A percentile compares a stretch with the other conserved stretches of the same genome.
Evolutionary conservation across 2,888 invertebrate species (phyloP).

Genomic region (Spisula subtruncata): DNA sequence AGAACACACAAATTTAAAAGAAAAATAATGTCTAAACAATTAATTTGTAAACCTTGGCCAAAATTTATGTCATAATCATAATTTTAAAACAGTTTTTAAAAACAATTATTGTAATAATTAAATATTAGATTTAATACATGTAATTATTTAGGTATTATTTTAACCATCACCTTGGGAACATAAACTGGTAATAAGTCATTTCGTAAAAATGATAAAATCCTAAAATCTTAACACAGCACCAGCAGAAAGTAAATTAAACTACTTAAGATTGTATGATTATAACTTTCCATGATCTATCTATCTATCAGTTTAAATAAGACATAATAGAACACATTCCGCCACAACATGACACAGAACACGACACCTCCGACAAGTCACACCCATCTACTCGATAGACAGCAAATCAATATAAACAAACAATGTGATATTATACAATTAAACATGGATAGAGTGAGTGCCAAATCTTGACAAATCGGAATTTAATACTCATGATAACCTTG

Average conservation of each 20-base stretch:
- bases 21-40: too few relatives aligned
- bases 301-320: neutral
- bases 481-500: neutral
- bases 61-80: too few relatives aligned
- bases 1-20: too few relatives aligned
- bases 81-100: too few relatives aligned
- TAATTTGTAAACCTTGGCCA: too few relatives aligned
- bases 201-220: too few relatives aligned
- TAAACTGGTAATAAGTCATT: conserved; percentile 17
- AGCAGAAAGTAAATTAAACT: neutral
- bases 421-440: conserved; percentile 4
- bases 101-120: too few relatives aligned
- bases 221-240: neutral
- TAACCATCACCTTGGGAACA: neutral
- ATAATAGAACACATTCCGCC: neutral
- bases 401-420: conserved; percentile 24
- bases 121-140: too few relatives aligned
- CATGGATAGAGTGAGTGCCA: neutral
- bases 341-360: neutral
- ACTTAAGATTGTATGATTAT: neutral
- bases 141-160: neutral
- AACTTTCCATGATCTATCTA: too few relatives aligned
- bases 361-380: neutral
- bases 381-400: conserved; percentile 20
- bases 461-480: neutral